Conservation (phyloP, 92 coral and sea anemone species). For the Epizoanthus scotinus region DNA sequence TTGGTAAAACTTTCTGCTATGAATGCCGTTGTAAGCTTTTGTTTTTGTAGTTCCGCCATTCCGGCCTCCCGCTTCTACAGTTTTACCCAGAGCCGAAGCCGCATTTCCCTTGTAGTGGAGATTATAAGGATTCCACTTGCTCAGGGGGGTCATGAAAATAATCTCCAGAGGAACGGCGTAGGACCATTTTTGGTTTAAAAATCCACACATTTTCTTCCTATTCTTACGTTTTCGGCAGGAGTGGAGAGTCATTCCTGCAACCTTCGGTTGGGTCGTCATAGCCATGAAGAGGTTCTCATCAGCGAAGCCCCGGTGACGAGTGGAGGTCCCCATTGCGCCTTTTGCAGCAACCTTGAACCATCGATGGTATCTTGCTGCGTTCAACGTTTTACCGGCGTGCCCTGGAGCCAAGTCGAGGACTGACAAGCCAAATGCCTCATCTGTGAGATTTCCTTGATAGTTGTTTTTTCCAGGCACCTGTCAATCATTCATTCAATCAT, state of each 20-base stretch:
- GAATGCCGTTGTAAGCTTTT: slow-evolving; percentile 71
- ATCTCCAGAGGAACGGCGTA: slow-evolving; percentile 95
- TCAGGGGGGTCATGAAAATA: slow-evolving; percentile 84
- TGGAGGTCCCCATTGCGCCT: slow-evolving; percentile 90
- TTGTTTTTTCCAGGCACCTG: too few relatives aligned
- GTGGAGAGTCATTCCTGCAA: slow-evolving; percentile 72
- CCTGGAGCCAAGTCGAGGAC: slow-evolving; percentile 73
- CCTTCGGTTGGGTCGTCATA: slow-evolving; percentile 85
- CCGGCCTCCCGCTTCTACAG: slow-evolving; percentile 71
- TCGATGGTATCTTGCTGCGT: slow-evolving; percentile 84
- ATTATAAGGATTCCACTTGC: slow-evolving; percentile 87
- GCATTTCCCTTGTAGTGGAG: slow-evolving; percentile 75
- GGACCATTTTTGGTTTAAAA: slow-evolving; percentile 66
- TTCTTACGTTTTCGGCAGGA: slow-evolving; percentile 38
- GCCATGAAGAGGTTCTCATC: slow-evolving; percentile 90
- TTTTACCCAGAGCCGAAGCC: slow-evolving; percentile 49
- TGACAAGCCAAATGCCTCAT: slow-evolving; percentile 39
- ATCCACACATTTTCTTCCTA: slow-evolving; percentile 41
- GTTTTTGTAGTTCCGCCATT: slow-evolving; percentile 63
- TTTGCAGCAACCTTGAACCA: slow-evolving; percentile 75
- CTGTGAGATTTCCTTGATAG: too few relatives aligned
- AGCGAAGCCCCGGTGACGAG: slow-evolving; percentile 86
- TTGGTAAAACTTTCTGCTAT: slow-evolving; percentile 56
- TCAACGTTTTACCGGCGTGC: slow-evolving; percentile 50
- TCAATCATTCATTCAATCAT: too few relatives aligned